These are phyloP conservation scores for Rhynchopsitta pachyrhyncha DNA, from an alignment of 2,113 vertebrate species.

Conservation along the genomic window DNA sequence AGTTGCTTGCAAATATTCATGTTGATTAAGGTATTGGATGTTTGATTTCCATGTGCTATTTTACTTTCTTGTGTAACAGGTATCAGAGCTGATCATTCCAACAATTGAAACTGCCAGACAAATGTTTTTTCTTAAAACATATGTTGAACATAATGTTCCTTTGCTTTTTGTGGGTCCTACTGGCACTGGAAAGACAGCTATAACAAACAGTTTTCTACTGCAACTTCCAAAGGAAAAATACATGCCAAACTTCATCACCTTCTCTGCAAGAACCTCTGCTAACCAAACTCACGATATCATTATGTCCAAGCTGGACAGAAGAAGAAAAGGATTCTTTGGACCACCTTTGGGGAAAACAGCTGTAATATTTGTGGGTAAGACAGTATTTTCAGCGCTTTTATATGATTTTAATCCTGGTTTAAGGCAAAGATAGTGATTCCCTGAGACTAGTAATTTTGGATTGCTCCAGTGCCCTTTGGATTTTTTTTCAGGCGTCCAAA, in stretches of 20 bases:
- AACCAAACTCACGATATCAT: constrained; percentile 92
- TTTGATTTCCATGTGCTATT: not conserved
- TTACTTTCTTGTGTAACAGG: constrained; percentile 63
- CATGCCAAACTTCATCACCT: constrained; percentile 86
- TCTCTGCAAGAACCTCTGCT: constrained; percentile 91
- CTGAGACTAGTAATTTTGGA: not conserved
- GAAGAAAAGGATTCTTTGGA: constrained; percentile 87
- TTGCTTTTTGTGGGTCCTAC: constrained; percentile 90
- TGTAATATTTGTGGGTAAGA: constrained; percentile 90
- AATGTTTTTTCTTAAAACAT: constrained; percentile 85
- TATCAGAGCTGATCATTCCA: constrained; percentile 91
- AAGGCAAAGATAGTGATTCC: not conserved
- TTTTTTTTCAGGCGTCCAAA: not conserved
- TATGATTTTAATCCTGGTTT: not conserved
- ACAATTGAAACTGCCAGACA: constrained; percentile 91
- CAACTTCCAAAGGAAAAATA: constrained; percentile 83
- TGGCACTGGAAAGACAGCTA: constrained; percentile 92
- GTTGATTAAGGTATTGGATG: not conserved
- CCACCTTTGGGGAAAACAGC: constrained; percentile 86
- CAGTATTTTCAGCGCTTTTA: not conserved
- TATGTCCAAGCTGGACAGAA: constrained; percentile 89
- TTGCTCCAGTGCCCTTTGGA: not conserved
- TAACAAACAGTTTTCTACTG: constrained; percentile 88
- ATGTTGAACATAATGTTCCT: constrained; percentile 82
- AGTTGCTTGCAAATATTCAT: not conserved